Evolutionary conservation across 2,888 invertebrate species (phyloP).

Genomic region (Thereva unica): DNA sequence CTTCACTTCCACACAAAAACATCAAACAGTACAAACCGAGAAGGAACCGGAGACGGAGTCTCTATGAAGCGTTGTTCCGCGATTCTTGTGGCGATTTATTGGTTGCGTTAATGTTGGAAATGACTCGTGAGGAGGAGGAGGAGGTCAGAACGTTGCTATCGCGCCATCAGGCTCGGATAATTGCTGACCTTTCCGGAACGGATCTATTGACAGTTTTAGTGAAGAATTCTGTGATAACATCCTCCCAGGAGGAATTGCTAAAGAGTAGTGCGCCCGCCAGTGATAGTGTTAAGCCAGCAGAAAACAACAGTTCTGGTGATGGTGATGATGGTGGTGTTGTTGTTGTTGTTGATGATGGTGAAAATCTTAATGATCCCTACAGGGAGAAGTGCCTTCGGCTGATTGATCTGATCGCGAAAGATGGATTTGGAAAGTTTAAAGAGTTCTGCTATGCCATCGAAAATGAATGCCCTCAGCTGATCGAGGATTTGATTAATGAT

Average conservation of each 20-base stretch:
- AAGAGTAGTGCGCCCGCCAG: not conserved
- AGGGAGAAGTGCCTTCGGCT: constrained; percentile 63
- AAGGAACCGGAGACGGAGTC: constrained; percentile 14
- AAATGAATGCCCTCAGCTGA: constrained; percentile 67
- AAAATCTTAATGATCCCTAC: constrained; percentile 8
- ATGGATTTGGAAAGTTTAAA: constrained; percentile 64
- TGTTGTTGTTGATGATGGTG: not conserved
- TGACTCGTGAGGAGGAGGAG: constrained; percentile 57
- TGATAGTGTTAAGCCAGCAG: constrained; percentile 3
- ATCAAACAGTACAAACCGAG: too few relatives aligned
- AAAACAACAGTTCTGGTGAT: not conserved
- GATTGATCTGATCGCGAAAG: constrained; percentile 67
- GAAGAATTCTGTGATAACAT: constrained; percentile 67
- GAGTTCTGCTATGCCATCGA: constrained; percentile 66
- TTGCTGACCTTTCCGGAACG: constrained; percentile 66
- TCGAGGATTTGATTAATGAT: constrained; percentile 66
- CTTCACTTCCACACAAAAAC: too few relatives aligned
- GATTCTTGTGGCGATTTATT: not conserved
- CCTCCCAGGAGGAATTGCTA: constrained; percentile 64
- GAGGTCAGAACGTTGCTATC: constrained; percentile 65
- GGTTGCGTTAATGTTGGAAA: constrained; percentile 36
- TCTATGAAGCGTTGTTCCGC: not conserved
- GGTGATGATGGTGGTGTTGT: constrained; percentile 7
- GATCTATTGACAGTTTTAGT: constrained; percentile 67
- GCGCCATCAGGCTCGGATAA: constrained; percentile 66